Evolutionary conservation across 64 coral and sea anemone species (phyloP).

Genomic region (Montipora cactus): DNA sequence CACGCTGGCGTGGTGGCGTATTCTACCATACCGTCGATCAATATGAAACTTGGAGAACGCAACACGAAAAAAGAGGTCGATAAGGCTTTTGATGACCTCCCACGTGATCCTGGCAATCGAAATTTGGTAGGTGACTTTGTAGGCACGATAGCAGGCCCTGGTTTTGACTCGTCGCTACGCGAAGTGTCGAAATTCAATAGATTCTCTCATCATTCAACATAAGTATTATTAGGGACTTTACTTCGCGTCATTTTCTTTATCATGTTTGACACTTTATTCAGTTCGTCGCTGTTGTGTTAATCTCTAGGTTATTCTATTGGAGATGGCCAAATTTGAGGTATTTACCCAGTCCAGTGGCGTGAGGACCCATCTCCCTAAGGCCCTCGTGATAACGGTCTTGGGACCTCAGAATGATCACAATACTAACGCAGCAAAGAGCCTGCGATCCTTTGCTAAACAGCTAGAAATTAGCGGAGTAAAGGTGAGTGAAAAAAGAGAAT

Average conservation of each 20-base stretch:
- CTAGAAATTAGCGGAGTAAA: conserved; percentile 84
- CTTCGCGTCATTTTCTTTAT: no score
- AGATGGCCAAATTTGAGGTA: conserved; percentile 96
- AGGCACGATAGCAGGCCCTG: neutral
- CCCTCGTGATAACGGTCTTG: conserved; percentile 68
- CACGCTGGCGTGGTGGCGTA: conserved; percentile 92
- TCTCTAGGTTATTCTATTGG: conserved; percentile 80
- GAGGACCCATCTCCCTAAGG: conserved; percentile 82
- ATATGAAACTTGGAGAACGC: conserved; percentile 90
- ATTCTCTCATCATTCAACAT: no score
- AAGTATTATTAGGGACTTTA: no score
- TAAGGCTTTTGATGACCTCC: conserved; percentile 76
- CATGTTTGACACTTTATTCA: no score
- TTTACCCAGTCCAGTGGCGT: conserved; percentile 85
- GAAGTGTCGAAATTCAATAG: no score
- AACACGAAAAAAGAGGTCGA: conserved; percentile 77
- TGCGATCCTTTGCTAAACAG: conserved; percentile 85
- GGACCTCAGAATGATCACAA: conserved; percentile 96
- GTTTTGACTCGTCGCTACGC: no score
- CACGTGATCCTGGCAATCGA: conserved; percentile 82
- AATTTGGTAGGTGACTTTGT: conserved; percentile 59
- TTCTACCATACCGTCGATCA: conserved; percentile 92
- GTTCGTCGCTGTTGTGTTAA: neutral
- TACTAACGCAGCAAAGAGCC: conserved; percentile 87
- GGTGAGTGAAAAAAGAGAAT: neutral